A percentile compares a stretch with the other conserved stretches of the same genome.
These are phyloP conservation scores for Mylabris sibirica DNA, from an alignment of 2,888 invertebrate species.

Conservation along the genomic window DNA sequence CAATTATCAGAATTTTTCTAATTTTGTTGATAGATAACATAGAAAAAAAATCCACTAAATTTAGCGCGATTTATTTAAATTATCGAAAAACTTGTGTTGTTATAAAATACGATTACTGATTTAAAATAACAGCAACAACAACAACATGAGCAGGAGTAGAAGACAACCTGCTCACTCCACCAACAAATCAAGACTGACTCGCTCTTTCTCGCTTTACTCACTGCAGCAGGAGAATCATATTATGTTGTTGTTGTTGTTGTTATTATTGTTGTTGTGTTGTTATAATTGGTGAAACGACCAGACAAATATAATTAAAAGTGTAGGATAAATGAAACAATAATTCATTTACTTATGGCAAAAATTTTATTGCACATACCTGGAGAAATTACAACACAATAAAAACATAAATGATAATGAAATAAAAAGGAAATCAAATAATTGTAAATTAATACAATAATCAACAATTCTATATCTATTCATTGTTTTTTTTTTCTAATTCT, in stretches of 20 bases:
- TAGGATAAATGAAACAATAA: too few species aligned
- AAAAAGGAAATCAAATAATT: neutral
- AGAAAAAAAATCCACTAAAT: neutral
- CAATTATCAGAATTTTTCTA: neutral
- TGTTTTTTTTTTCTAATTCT: neutral
- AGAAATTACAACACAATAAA: neutral
- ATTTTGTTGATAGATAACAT: too few species aligned
- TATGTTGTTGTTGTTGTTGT: too few species aligned
- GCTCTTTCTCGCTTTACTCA: too few species aligned
- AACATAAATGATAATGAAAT: neutral
- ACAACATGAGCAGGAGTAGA: neutral
- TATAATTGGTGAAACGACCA: neutral
- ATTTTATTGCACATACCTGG: neutral
- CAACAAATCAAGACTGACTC: neutral
- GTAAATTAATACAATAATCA: neutral
- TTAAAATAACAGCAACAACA: neutral
- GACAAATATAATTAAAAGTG: neutral
- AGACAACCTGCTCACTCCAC: neutral
- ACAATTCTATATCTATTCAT: neutral
- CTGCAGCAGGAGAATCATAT: neutral
- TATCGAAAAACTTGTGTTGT: neutral
- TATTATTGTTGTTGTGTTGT: too few species aligned
- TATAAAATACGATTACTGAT: neutral
- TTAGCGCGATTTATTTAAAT: neutral
- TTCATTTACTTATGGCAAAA: too few species aligned